These are phyloP conservation scores for Opisthocomus hoazin DNA, from an alignment of 2,113 vertebrate species.

Conservation along the genomic window DNA sequence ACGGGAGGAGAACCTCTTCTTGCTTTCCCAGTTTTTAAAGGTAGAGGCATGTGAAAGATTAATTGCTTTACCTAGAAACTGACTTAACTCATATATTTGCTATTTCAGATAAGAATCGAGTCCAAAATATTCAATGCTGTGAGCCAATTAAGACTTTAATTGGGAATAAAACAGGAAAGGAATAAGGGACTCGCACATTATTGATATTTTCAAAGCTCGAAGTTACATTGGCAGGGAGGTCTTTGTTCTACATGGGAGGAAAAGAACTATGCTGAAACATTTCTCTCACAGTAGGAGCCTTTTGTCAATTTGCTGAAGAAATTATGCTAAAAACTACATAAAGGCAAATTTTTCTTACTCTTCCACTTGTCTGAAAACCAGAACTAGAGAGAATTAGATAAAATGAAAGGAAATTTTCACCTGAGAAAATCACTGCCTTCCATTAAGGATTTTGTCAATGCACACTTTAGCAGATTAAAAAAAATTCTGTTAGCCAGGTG, in stretches of 20 bases:
- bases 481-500: slow-evolving; percentile 22
- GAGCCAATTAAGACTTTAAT: neutral
- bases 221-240: neutral
- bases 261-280: slow-evolving; percentile 11
- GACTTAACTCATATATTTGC: neutral
- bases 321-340: slow-evolving; percentile 38
- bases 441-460: slow-evolving; percentile 26
- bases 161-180: slow-evolving; percentile 2
- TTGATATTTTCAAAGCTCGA: neutral
- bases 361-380: slow-evolving; percentile 14
- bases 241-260: slow-evolving; percentile 18
- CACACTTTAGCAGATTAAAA: slow-evolving; percentile 27
- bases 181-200: neutral
- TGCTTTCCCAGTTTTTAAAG: neutral
- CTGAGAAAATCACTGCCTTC: slow-evolving; percentile 38
- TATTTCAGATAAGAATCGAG: neutral
- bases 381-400: slow-evolving; percentile 39
- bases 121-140: neutral
- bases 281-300: slow-evolving; percentile 31
- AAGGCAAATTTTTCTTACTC: slow-evolving; percentile 33
- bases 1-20: neutral
- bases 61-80: neutral
- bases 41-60: neutral
- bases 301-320: slow-evolving; percentile 40
- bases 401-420: slow-evolving; percentile 43